Conservation (phyloP, 1,140 invertebrate genomes). For the Metaphire vulgaris region DNA sequence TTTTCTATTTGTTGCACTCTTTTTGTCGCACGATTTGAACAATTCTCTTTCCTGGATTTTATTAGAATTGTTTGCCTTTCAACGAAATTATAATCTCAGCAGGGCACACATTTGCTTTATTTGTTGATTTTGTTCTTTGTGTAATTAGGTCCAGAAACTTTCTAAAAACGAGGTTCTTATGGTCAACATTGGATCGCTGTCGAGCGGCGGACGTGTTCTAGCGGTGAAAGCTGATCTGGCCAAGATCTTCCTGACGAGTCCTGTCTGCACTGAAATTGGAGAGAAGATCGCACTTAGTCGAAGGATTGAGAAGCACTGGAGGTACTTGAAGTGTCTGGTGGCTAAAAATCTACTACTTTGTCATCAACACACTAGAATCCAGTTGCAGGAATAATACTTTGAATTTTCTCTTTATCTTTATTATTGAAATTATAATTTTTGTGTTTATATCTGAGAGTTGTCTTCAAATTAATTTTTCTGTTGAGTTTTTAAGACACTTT, state of each 20-base stretch:
- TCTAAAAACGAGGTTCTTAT: slow-evolving; percentile 79
- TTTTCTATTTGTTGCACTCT: no score
- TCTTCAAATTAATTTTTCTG: slow-evolving; percentile 21
- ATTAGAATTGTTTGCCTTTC: no score
- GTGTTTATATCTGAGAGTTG: slow-evolving; percentile 2
- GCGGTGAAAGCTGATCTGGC: slow-evolving; percentile 96
- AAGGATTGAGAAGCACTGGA: slow-evolving; percentile 98
- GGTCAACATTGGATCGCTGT: slow-evolving; percentile 97
- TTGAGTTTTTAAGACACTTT: slow-evolving; percentile 23
- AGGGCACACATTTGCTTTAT: no score
- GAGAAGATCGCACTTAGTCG: slow-evolving; percentile 98
- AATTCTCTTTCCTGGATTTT: no score
- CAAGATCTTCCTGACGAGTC: slow-evolving; percentile 92
- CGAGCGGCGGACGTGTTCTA: slow-evolving; percentile 90
- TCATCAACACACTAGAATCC: slow-evolving; percentile 8
- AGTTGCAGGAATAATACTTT: not conserved
- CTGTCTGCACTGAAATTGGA: slow-evolving; percentile 96
- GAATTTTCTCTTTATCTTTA: slow-evolving; percentile 12
- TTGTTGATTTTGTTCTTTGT: no score
- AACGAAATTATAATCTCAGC: no score
- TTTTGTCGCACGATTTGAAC: no score
- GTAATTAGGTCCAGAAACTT: slow-evolving; percentile 70
- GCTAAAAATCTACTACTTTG: not conserved
- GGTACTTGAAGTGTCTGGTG: slow-evolving; percentile 56
- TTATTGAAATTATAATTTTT: not conserved